Evolutionary conservation across 1,140 invertebrate genomes (phyloP).

Genomic region (Drosophila albomicans): DNA sequence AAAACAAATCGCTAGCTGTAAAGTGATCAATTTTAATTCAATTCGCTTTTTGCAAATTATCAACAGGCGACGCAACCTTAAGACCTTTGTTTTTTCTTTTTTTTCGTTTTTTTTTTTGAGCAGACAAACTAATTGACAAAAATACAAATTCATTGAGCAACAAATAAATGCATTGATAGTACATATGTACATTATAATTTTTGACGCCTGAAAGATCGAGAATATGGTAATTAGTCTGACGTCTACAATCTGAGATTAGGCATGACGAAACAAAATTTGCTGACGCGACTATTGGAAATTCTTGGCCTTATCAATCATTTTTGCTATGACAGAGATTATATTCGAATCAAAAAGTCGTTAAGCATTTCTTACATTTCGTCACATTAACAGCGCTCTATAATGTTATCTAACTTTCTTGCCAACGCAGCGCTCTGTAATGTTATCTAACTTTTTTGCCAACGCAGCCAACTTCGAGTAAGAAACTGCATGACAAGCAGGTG

Average conservation of each 20-base stretch:
- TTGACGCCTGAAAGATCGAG: constrained; percentile 12
- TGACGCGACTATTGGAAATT: not conserved
- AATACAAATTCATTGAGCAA: not conserved
- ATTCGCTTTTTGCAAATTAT: constrained; percentile 23
- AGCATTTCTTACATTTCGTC: not conserved
- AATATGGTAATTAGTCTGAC: constrained; percentile 12
- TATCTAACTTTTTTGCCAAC: not conserved
- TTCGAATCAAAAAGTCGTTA: constrained; percentile 5
- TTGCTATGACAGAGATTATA: not conserved
- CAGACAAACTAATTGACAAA: constrained; percentile 20
- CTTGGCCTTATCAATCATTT: not conserved
- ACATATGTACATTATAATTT: constrained; percentile 36
- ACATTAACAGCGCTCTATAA: not conserved
- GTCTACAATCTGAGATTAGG: not conserved
- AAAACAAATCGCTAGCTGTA: not conserved
- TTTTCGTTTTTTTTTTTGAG: not conserved
- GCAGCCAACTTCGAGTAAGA: too few species aligned
- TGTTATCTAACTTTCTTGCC: not conserved
- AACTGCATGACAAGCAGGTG: too few species aligned
- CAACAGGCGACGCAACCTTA: constrained; percentile 8
- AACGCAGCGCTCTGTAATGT: not conserved
- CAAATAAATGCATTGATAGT: not conserved
- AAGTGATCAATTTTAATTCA: constrained; percentile 7
- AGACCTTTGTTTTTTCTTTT: constrained; percentile 4
- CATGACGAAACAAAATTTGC: not conserved